Conservation (phyloP, 2,888 invertebrate genomes). For the Drosophila crucigera region DNA sequence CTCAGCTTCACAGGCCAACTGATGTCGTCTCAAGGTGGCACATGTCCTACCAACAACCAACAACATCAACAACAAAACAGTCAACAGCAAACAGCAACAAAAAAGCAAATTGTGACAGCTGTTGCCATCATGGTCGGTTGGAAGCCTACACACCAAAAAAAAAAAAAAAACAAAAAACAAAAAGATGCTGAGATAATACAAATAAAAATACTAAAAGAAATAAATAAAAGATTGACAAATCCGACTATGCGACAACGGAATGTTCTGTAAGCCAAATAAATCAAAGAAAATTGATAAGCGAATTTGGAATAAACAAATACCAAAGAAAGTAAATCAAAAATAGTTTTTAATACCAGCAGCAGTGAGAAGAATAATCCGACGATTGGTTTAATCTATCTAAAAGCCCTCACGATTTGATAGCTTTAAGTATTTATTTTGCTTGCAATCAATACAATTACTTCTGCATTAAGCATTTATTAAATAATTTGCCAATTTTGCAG, state of each 20-base stretch:
- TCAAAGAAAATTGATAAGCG: slow-evolving; percentile 22
- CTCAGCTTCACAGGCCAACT: slow-evolving; percentile 33
- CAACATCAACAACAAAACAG: slow-evolving; percentile 31
- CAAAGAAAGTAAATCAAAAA: background rate
- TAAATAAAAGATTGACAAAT: slow-evolving; percentile 44
- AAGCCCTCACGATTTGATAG: background rate
- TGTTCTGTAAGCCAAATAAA: slow-evolving; percentile 39
- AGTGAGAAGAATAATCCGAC: no score
- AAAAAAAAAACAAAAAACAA: slow-evolving; percentile 20
- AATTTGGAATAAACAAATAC: background rate
- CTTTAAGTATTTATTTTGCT: background rate
- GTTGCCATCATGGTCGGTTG: slow-evolving; percentile 55
- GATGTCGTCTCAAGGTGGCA: slow-evolving; percentile 71
- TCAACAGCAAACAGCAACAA: slow-evolving; percentile 34
- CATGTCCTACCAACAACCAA: slow-evolving; percentile 57
- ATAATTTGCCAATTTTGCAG: slow-evolving; percentile 29
- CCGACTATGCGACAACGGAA: slow-evolving; percentile 46
- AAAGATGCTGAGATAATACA: slow-evolving; percentile 59
- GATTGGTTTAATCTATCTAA: background rate
- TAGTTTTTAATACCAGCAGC: background rate
- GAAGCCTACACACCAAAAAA: slow-evolving; percentile 28
- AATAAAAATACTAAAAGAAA: slow-evolving; percentile 53
- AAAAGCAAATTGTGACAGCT: slow-evolving; percentile 64
- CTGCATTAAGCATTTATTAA: slow-evolving; percentile 23
- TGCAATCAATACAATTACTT: slow-evolving; percentile 16